Conservation (phyloP, 2,797 vertebrate species). For the Oryzias sinensis region DNA sequence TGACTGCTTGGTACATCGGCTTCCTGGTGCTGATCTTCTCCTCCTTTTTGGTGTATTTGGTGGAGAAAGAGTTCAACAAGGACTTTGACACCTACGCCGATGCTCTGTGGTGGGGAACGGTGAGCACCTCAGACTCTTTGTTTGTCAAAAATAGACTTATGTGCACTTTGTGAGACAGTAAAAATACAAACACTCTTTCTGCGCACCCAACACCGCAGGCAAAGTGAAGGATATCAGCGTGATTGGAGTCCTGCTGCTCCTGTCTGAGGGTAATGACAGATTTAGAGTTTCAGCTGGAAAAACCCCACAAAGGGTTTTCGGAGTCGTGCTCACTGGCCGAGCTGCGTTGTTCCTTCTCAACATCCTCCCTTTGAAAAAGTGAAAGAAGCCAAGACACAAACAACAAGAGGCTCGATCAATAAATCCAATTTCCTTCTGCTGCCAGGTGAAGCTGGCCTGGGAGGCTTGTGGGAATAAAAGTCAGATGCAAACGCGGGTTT, state of each 20-base stretch:
- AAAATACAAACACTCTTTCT: no score
- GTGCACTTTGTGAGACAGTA: no score
- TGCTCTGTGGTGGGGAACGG: conserved; percentile 98
- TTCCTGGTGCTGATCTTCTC: conserved; percentile 99
- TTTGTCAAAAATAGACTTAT: no score
- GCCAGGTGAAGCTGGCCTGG: conserved; percentile 37
- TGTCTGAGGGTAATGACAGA: conserved; percentile 28
- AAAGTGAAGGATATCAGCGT: no score
- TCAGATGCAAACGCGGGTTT: background rate
- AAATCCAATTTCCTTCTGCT: conserved; percentile 57
- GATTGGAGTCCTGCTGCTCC: background rate
- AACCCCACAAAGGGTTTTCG: conserved; percentile 12
- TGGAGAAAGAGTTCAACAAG: conserved; percentile 96
- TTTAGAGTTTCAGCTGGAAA: conserved; percentile 24
- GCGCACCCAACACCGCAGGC: no score
- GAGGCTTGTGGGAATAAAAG: conserved; percentile 31
- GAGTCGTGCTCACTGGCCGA: conserved; percentile 36
- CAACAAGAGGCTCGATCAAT: conserved; percentile 55
- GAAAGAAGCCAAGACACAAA: conserved; percentile 35
- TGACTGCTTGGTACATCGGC: conserved; percentile 99
- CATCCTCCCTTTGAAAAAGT: conserved; percentile 23
- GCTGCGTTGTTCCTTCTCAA: conserved; percentile 38
- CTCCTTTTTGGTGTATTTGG: conserved; percentile 97
- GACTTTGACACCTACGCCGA: conserved; percentile 98
- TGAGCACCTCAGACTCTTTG: conserved; percentile 71